Evolutionary conservation across 2,888 invertebrate genomes (phyloP).

Genomic region (Aleiodes testaceus): DNA sequence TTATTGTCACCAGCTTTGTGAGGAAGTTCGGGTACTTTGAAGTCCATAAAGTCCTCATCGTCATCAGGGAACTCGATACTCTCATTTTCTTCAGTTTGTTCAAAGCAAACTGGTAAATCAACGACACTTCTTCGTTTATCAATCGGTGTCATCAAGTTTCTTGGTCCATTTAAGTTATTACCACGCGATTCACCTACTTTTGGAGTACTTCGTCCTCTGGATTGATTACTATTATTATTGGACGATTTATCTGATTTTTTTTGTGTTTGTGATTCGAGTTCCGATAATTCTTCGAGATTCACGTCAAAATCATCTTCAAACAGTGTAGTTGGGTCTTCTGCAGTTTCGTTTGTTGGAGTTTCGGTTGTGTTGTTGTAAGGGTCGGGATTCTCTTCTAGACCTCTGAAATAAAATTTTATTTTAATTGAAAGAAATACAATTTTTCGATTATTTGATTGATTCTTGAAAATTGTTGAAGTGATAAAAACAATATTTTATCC

Average conservation of each 20-base stretch:
- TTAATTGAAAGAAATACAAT: too few species aligned
- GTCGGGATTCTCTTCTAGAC: conserved; percentile 74
- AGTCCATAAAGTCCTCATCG: conserved; percentile 31
- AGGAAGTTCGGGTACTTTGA: too few species aligned
- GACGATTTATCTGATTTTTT: neutral
- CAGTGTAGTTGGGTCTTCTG: conserved; percentile 30
- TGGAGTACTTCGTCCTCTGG: neutral
- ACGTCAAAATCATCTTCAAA: conserved; percentile 63
- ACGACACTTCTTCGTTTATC: conserved; percentile 4
- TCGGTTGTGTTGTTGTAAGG: conserved; percentile 65
- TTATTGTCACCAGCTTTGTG: neutral
- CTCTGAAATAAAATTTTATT: conserved; percentile 54
- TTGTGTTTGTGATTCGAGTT: conserved; percentile 52
- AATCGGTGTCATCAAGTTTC: neutral
- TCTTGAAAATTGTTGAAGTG: too few species aligned
- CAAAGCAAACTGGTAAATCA: conserved; percentile 23
- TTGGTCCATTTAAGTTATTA: neutral
- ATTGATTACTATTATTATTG: neutral
- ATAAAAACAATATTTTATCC: too few species aligned
- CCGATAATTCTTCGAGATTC: conserved; percentile 55
- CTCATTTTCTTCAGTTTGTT: conserved; percentile 30
- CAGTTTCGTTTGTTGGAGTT: conserved; percentile 46
- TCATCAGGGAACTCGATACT: conserved; percentile 47
- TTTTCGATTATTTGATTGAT: too few species aligned
- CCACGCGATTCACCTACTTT: neutral